These are phyloP conservation scores for Xestobium rufovillosum DNA, from an alignment of 2,888 invertebrate species.

Conservation along the genomic window DNA sequence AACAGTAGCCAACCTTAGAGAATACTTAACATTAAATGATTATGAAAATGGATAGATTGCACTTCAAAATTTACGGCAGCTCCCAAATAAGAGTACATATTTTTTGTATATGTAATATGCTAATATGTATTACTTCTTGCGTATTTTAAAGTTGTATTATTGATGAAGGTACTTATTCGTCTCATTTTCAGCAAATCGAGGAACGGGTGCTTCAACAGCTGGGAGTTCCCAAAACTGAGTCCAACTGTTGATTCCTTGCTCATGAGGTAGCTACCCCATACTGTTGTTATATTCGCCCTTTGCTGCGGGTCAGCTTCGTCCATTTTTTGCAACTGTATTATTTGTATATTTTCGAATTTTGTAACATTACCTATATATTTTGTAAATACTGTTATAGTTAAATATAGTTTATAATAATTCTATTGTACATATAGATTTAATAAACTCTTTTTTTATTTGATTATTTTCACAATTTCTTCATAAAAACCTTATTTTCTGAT, in stretches of 20 bases:
- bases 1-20: too few species aligned
- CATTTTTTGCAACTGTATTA: slow-evolving; percentile 28
- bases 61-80: too few species aligned
- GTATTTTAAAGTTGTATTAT: too few species aligned
- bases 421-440: slow-evolving; percentile 32
- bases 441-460: neutral
- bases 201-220: slow-evolving; percentile 43
- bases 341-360: slow-evolving; percentile 30
- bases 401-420: slow-evolving; percentile 42
- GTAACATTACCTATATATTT: slow-evolving; percentile 28
- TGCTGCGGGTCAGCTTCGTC: slow-evolving; percentile 37
- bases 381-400: slow-evolving; percentile 42
- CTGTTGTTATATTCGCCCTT: slow-evolving; percentile 14
- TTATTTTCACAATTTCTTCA: too few species aligned
- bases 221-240: slow-evolving; percentile 42
- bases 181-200: slow-evolving; percentile 45
- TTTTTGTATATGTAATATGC: too few species aligned
- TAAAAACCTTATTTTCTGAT: too few species aligned
- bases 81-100: too few species aligned
- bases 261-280: slow-evolving; percentile 13
- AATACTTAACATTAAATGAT: too few species aligned
- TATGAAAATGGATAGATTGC: too few species aligned
- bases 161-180: too few species aligned
- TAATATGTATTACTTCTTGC: too few species aligned
- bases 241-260: slow-evolving; percentile 30